Percentiles rank a stretch among this genome's conserved stretches.
These are phyloP conservation scores for Harpegnathos saltator DNA, from an alignment of 1,140 invertebrate genomes.

Conservation along the genomic window DNA sequence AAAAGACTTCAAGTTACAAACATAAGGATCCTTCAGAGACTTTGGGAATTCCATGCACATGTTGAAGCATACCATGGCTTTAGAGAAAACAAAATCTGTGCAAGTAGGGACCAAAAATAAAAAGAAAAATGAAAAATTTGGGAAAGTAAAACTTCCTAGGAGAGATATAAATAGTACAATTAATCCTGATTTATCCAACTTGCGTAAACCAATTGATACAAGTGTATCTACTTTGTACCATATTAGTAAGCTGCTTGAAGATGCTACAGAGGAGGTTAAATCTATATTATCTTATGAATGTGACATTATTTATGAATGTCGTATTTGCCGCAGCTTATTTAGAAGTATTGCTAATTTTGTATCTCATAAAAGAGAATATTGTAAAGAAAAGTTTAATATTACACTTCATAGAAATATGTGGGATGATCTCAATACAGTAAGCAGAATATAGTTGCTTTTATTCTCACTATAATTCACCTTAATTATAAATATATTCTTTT, in stretches of 20 bases:
- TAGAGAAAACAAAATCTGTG: constrained; percentile 57
- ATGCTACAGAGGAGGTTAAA: constrained; percentile 87
- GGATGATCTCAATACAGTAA: constrained; percentile 83
- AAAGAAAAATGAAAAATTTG: constrained; percentile 44
- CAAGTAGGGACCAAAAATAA: constrained; percentile 42
- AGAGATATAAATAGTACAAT: not conserved
- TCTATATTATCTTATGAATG: constrained; percentile 91
- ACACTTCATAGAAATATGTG: constrained; percentile 80
- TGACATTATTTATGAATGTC: constrained; percentile 94
- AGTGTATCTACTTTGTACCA: constrained; percentile 88
- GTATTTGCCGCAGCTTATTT: constrained; percentile 93
- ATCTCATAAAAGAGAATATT: constrained; percentile 93
- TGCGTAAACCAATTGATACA: constrained; percentile 88
- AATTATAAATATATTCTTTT: not conserved
- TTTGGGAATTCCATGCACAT: not conserved
- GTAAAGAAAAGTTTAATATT: constrained; percentile 87
- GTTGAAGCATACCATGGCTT: not conserved
- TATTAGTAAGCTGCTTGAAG: constrained; percentile 79
- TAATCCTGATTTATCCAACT: constrained; percentile 86
- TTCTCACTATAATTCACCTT: not conserved
- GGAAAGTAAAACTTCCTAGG: constrained; percentile 39
- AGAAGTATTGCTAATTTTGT: constrained; percentile 93
- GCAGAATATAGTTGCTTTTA: constrained; percentile 69
- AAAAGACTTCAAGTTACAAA: not conserved
- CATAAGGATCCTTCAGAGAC: not conserved